phyloP scores from a whole-genome alignment of 2,113 vertebrate genomes.

The Lagopus muta region DNA sequence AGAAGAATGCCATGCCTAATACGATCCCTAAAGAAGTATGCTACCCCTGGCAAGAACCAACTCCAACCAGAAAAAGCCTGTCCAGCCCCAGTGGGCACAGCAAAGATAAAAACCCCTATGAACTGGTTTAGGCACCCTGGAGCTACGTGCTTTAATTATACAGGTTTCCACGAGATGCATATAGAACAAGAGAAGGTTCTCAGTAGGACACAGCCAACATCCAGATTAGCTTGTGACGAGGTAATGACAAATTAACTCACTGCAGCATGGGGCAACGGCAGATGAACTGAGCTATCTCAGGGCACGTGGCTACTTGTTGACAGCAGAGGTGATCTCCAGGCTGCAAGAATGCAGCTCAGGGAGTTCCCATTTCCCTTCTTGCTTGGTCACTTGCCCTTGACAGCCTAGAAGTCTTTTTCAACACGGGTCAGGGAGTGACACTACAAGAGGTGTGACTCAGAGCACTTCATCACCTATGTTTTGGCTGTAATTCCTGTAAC shows the following conservation, averaged over 20 bases:
- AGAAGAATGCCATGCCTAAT: neutral
- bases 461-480: neutral
- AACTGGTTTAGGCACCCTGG: slow-evolving; percentile 50
- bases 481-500: neutral
- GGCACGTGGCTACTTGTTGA: neutral
- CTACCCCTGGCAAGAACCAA: slow-evolving; percentile 27
- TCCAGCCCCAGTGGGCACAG: neutral
- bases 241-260: neutral
- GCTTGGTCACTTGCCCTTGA: slow-evolving; percentile 8
- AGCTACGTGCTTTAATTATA: slow-evolving; percentile 40
- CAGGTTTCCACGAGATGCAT: neutral
- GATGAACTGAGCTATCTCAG: neutral
- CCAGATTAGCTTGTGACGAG: slow-evolving; percentile 18
- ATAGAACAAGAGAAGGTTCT: slow-evolving; percentile 45
- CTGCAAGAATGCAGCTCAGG: slow-evolving; percentile 33
- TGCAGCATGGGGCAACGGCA: neutral
- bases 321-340: neutral
- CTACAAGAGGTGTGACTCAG: neutral
- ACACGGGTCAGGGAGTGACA: neutral
- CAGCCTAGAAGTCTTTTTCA: neutral
- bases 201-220: slow-evolving; percentile 1
- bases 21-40: neutral
- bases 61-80: slow-evolving; percentile 45
- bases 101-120: slow-evolving; percentile 11
- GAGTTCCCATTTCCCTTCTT: neutral